These are phyloP conservation scores for Myrmecophaga tridactyla DNA, from an alignment of 2,113 vertebrate genomes.

Conservation along the genomic window DNA sequence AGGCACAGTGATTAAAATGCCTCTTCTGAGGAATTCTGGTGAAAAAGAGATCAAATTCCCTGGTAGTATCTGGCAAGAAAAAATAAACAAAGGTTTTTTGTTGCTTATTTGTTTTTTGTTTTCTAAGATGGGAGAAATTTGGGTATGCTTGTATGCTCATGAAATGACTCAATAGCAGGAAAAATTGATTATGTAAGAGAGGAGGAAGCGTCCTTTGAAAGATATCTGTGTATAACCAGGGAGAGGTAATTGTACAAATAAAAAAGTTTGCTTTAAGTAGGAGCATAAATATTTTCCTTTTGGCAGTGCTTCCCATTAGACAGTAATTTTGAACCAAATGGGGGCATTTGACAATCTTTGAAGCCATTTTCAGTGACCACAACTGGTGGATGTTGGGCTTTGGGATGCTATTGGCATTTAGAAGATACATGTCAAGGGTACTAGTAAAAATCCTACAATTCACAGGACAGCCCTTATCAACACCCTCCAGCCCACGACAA, in stretches of 20 bases:
- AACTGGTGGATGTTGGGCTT: background rate
- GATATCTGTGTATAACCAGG: background rate
- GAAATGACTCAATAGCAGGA: background rate
- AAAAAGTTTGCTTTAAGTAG: background rate
- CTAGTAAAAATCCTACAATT: background rate
- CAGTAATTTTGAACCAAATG: background rate
- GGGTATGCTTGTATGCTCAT: background rate
- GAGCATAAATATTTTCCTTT: background rate
- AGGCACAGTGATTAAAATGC: background rate
- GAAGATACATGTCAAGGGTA: background rate
- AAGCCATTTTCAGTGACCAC: background rate
- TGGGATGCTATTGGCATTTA: background rate
- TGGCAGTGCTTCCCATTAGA: background rate
- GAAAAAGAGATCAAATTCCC: background rate
- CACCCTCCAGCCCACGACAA: accelerated
- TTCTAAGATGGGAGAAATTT: background rate
- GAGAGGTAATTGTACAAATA: background rate
- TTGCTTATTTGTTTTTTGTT: background rate
- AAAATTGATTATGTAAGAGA: background rate
- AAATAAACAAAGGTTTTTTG: background rate
- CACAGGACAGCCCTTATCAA: background rate
- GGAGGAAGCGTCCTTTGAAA: background rate
- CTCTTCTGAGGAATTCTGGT: background rate
- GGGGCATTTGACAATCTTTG: background rate
- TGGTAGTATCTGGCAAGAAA: background rate